Evolutionary conservation across 1,140 invertebrate genomes (phyloP), one percentile per base, ranked within the genome.

Genomic region (Drosophila santomea): DNA sequence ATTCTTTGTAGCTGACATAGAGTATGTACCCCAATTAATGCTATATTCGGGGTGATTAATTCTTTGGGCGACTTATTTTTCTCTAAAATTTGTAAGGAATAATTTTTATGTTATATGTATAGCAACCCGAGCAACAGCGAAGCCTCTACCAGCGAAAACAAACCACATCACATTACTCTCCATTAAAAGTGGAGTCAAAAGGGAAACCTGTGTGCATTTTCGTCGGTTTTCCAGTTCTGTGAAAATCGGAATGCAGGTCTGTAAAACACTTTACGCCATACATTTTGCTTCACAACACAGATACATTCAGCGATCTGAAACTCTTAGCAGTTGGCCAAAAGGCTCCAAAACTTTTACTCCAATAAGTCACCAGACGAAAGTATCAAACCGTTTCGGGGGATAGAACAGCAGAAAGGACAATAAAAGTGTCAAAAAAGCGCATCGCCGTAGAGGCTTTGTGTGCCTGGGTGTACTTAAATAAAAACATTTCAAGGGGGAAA

Each of bases 241-340:
- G 47, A 23, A 67, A 68, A 68, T 68, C 36, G 17, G 17, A 17
- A 17, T 68, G 60, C 47, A 68, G 35, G 60, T 64, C 56, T 44
- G 48, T 78, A 63, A 73, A 78, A 82, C 78, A 71, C 69, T 82
- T 83, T 78, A 83, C 71, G 78, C 45, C 58, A 35, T 44, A 61
- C 69, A 51, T 56, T 71, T 58, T 63, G 74, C 73, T 73, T 61
- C 58, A 77, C 10, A 10, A 7, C 8, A 8, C 32, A 32, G 7
- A 68, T 81, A 61, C 23, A 62, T 47, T 57, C 38, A 38, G 11
- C 45, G 67, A 78, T 67, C 41, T 41, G 38, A 52, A 36, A 52
- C 60, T 64, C 38, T 17, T 41, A 32, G 17, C 17, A 17, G 57
- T 35, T 32, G 59, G 43, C 48, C 38, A 32, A 41, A 39, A 35